phyloP scores from a whole-genome alignment of 2,797 vertebrate genomes.

The Clarias laeviceps region DNA sequence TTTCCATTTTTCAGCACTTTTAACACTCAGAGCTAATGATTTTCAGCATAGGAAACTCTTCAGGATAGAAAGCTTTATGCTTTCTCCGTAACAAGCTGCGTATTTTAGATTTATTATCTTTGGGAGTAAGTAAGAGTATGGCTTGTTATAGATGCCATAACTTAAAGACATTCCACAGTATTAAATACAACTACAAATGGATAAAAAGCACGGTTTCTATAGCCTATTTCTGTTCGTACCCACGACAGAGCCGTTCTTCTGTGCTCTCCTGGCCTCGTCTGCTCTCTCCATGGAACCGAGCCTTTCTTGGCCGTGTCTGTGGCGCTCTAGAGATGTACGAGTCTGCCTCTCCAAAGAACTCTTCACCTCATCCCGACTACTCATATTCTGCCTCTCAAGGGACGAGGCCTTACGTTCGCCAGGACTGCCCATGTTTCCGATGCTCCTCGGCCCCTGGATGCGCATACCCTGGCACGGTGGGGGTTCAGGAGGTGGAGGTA shows the following conservation, averaged over 20 bases:
- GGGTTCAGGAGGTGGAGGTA: conserved; percentile 98
- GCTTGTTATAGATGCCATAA: background rate
- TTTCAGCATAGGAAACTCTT: background rate
- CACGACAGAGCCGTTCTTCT: conserved; percentile 85
- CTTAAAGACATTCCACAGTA: background rate
- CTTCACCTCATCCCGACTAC: conserved; percentile 86
- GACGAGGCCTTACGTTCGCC: conserved; percentile 91
- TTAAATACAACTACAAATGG: background rate
- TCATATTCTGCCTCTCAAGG: conserved; percentile 87
- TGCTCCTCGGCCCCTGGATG: conserved; percentile 79
- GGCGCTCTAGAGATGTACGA: conserved; percentile 87
- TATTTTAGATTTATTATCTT: background rate
- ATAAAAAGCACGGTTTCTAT: background rate
- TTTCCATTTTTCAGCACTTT: background rate
- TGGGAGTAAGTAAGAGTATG: background rate
- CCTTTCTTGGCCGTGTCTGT: conserved; percentile 89
- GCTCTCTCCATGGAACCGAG: conserved; percentile 88
- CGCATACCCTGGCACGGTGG: conserved; percentile 92
- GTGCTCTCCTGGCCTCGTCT: conserved; percentile 85
- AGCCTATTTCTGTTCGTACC: conserved; percentile 64
- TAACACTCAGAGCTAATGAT: background rate
- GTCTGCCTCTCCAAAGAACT: conserved; percentile 86
- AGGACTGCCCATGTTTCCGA: conserved; percentile 74
- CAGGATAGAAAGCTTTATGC: background rate
- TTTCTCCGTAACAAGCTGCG: background rate